phyloP scores from a whole-genome alignment of 2,113 vertebrate genomes.

The Baryphthengus martii region DNA sequence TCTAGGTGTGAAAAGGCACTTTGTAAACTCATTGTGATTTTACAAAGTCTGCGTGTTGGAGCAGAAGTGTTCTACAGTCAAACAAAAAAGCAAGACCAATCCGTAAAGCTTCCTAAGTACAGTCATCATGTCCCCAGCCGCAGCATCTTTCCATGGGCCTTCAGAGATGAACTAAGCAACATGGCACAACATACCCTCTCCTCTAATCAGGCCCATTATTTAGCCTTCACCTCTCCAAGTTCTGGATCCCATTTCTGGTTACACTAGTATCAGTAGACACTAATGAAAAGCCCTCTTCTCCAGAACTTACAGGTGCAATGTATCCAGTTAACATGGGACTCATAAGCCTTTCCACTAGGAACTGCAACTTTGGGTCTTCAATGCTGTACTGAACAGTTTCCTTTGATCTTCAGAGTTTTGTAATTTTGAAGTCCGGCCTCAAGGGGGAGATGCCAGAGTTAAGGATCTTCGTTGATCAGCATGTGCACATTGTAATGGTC shows the following conservation, averaged over 20 bases:
- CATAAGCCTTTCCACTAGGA: background rate
- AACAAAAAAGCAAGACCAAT: background rate
- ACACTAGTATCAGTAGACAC: background rate
- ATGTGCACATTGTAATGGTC: background rate
- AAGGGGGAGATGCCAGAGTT: constrained; percentile 69
- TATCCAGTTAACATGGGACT: background rate
- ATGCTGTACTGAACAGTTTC: background rate
- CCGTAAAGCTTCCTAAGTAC: background rate
- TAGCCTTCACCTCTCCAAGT: background rate
- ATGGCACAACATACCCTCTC: background rate
- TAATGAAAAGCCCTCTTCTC: background rate
- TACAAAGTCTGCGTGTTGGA: background rate
- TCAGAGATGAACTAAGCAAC: background rate
- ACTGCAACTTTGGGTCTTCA: background rate
- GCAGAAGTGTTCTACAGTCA: background rate
- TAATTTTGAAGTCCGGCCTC: constrained; percentile 55
- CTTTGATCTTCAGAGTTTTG: background rate
- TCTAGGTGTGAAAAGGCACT: background rate
- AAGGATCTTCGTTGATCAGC: constrained; percentile 35
- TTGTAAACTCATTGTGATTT: background rate
- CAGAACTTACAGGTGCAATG: background rate
- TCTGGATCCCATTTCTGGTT: background rate
- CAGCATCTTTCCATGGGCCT: background rate
- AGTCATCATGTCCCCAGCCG: background rate
- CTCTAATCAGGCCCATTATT: background rate